Percentiles rank a stretch among this genome's conserved stretches.
Evolutionary conservation across 2,797 vertebrate species (phyloP).

Genomic region (Bovichtus variegatus): DNA sequence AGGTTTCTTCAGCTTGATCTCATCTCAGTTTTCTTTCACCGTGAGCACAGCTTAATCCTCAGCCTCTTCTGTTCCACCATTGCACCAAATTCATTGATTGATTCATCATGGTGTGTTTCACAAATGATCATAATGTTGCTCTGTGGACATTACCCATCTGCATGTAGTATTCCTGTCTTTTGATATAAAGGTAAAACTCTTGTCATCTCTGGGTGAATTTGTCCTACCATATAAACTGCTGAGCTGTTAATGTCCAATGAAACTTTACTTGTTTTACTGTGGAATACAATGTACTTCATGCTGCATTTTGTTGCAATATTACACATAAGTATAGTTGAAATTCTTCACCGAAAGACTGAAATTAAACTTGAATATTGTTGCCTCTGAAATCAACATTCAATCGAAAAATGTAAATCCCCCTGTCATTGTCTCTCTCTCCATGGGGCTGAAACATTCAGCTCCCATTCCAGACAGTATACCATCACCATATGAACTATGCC

Average conservation of each 20-base stretch:
- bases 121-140: neutral
- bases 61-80: neutral
- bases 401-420: neutral
- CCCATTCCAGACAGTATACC: neutral
- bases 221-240: neutral
- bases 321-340: neutral
- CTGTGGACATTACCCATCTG: neutral
- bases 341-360: neutral
- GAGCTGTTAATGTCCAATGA: neutral
- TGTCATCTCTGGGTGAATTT: neutral
- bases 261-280: neutral
- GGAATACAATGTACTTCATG: neutral
- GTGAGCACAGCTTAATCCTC: neutral
- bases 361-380: neutral
- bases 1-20: slow-evolving; percentile 7
- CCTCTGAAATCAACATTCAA: neutral
- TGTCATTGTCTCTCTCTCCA: neutral
- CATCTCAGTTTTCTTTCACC: neutral
- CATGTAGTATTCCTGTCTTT: neutral
- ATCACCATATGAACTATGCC: neutral
- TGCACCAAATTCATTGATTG: neutral
- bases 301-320: neutral
- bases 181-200: neutral
- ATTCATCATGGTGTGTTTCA: neutral
- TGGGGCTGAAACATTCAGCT: slow-evolving; percentile 1